Evolutionary conservation across 2,888 invertebrate species (phyloP).

Genomic region (Heterodera filipjevi): DNA sequence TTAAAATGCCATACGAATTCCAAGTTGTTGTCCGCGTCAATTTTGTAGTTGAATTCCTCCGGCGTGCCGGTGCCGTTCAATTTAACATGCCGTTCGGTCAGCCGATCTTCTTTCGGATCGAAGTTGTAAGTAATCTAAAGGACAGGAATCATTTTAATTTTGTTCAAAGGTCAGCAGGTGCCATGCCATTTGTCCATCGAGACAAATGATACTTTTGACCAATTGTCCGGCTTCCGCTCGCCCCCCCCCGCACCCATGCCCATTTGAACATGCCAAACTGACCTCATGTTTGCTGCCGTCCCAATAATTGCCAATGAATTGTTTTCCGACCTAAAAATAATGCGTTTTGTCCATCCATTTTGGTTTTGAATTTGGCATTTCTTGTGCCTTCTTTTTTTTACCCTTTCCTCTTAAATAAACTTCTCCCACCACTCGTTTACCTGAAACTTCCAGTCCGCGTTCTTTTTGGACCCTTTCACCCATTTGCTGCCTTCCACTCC

Average conservation of each 20-base stretch:
- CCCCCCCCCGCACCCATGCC: background rate
- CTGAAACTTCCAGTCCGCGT: constrained; percentile 55
- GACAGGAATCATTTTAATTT: background rate
- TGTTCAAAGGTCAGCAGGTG: too few species aligned
- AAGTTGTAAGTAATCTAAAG: constrained; percentile 42
- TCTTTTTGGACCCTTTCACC: constrained; percentile 46
- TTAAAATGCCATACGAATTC: background rate
- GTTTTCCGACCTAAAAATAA: constrained; percentile 24
- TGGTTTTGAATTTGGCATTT: background rate
- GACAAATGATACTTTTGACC: background rate
- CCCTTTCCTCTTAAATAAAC: background rate
- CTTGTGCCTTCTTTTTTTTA: constrained; percentile 23
- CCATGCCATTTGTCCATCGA: too few species aligned
- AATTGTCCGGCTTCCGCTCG: background rate
- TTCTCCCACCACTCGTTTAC: constrained; percentile 19
- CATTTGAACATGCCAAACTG: background rate
- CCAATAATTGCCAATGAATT: constrained; percentile 57
- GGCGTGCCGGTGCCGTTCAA: constrained; percentile 38
- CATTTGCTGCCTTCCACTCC: constrained; percentile 25
- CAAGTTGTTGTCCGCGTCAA: constrained; percentile 16
- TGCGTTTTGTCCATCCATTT: background rate
- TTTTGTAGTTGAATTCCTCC: constrained; percentile 23
- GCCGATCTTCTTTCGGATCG: constrained; percentile 29
- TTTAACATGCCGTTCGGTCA: constrained; percentile 40
- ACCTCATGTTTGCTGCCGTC: constrained; percentile 59